Evolutionary conservation across 2,113 vertebrate genomes (phyloP).

Genomic region (Xiphias gladius): DNA sequence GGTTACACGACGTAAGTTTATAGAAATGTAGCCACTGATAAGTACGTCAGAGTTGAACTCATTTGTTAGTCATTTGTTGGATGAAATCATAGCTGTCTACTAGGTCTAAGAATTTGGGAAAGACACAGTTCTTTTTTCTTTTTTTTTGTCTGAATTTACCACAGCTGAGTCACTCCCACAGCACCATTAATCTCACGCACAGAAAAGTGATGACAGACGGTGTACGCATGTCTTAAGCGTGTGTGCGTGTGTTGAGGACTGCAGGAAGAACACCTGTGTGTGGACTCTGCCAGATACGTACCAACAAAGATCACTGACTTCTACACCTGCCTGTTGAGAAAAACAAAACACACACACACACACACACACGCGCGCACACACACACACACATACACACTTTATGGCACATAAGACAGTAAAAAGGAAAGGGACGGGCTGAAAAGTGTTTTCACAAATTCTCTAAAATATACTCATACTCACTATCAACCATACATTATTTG

Average conservation of each 20-base stretch:
- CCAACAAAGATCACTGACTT: slow-evolving; percentile 70
- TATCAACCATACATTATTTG: neutral
- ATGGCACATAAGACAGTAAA: neutral
- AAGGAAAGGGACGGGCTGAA: neutral
- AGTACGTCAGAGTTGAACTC: slow-evolving; percentile 27
- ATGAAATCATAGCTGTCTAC: slow-evolving; percentile 63
- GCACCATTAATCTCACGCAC: slow-evolving; percentile 68
- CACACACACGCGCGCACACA: slow-evolving; percentile 3
- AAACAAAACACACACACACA: slow-evolving; percentile 38
- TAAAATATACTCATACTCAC: neutral
- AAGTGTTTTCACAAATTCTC: neutral
- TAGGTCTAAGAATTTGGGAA: slow-evolving; percentile 68
- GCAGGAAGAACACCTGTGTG: slow-evolving; percentile 76
- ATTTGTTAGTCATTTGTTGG: slow-evolving; percentile 54
- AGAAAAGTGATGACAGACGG: slow-evolving; percentile 56
- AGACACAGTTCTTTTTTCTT: slow-evolving; percentile 26
- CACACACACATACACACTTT: neutral
- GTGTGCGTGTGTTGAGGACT: slow-evolving; percentile 60
- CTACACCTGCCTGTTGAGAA: slow-evolving; percentile 65
- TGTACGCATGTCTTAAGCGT: slow-evolving; percentile 39
- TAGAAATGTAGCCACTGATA: neutral
- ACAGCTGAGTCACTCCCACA: slow-evolving; percentile 68
- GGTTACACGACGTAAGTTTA: neutral
- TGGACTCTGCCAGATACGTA: slow-evolving; percentile 41
- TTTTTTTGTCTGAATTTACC: slow-evolving; percentile 66